These are phyloP conservation scores for Syngnathus typhle DNA, from an alignment of 2,113 vertebrate species.

Conservation along the genomic window DNA sequence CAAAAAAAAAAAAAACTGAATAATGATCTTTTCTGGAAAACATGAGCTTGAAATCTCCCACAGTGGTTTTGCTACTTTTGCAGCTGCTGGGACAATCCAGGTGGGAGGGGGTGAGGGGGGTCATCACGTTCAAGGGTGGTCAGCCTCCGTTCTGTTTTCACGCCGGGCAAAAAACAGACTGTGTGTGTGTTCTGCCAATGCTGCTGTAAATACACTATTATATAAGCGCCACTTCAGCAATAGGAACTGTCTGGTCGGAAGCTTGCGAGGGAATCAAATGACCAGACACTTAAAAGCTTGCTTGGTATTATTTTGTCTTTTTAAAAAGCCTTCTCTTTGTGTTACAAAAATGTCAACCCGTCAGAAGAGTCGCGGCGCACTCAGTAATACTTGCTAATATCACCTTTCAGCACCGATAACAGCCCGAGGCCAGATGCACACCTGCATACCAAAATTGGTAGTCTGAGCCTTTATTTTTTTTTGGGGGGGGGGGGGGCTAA, in stretches of 20 bases:
- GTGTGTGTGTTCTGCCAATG: slow-evolving; percentile 49
- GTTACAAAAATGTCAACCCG: neutral
- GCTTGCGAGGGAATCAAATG: slow-evolving; percentile 18
- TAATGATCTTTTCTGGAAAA: slow-evolving; percentile 40
- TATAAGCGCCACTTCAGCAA: slow-evolving; percentile 50
- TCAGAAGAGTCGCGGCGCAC: slow-evolving; percentile 32
- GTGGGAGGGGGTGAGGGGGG: slow-evolving; percentile 25
- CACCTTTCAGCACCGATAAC: slow-evolving; percentile 55
- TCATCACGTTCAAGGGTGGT: slow-evolving; percentile 45
- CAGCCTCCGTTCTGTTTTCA: slow-evolving; percentile 49
- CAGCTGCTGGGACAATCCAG: slow-evolving; percentile 5
- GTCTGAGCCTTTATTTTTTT: slow-evolving; percentile 41
- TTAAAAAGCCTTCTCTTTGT: neutral
- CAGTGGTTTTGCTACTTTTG: neutral
- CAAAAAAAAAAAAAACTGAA: slow-evolving; percentile 24
- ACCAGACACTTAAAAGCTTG: neutral
- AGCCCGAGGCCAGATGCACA: slow-evolving; percentile 52
- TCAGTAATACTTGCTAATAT: slow-evolving; percentile 58
- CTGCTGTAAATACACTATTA: slow-evolving; percentile 64
- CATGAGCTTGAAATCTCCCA: slow-evolving; percentile 6
- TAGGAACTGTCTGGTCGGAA: slow-evolving; percentile 32
- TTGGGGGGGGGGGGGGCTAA: too few species aligned
- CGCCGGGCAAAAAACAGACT: slow-evolving; percentile 56
- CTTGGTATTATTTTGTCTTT: neutral
- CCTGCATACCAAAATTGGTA: slow-evolving; percentile 54